Percentiles rank a stretch among this genome's conserved stretches.
Conservation (phyloP, 2,888 invertebrate species). For the Cheilosia vernalis region DNA sequence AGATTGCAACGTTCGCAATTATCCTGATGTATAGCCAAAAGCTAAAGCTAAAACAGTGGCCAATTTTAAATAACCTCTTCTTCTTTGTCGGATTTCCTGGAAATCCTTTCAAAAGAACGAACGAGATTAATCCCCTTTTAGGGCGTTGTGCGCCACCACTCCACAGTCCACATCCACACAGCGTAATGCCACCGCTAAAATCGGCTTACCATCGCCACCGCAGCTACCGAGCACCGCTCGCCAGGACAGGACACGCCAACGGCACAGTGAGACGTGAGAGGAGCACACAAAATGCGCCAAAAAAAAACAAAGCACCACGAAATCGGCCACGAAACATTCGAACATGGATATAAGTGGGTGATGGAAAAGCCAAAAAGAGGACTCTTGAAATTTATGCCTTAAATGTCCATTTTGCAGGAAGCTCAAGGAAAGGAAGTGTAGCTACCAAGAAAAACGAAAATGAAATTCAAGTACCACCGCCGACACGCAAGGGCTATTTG, state of each 20-base stretch:
- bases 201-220: slow-evolving; percentile 9
- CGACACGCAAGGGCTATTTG: slow-evolving; percentile 65
- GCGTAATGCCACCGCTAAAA: slow-evolving; percentile 26
- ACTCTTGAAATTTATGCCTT: slow-evolving; percentile 68
- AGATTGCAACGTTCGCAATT: slow-evolving; percentile 65
- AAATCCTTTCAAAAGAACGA: slow-evolving; percentile 72
- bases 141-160: slow-evolving; percentile 23
- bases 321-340: slow-evolving; percentile 57
- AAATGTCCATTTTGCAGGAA: slow-evolving; percentile 69
- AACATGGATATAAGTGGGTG: slow-evolving; percentile 57
- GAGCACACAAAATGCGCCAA: slow-evolving; percentile 53
- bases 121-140: slow-evolving; percentile 67
- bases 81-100: slow-evolving; percentile 53
- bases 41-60: slow-evolving; percentile 29
- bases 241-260: slow-evolving; percentile 48
- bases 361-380: slow-evolving; percentile 67
- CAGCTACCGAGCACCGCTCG: neutral
- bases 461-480: slow-evolving; percentile 61
- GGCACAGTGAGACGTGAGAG: neutral
- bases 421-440: slow-evolving; percentile 5
- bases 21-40: slow-evolving; percentile 68
- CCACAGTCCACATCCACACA: slow-evolving; percentile 1
- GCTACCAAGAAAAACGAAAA: slow-evolving; percentile 28
- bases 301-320: slow-evolving; percentile 64
- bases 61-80: slow-evolving; percentile 70